Evolutionary conservation across 2,113 vertebrate species (phyloP).

Genomic region (Atrichornis clamosus): DNA sequence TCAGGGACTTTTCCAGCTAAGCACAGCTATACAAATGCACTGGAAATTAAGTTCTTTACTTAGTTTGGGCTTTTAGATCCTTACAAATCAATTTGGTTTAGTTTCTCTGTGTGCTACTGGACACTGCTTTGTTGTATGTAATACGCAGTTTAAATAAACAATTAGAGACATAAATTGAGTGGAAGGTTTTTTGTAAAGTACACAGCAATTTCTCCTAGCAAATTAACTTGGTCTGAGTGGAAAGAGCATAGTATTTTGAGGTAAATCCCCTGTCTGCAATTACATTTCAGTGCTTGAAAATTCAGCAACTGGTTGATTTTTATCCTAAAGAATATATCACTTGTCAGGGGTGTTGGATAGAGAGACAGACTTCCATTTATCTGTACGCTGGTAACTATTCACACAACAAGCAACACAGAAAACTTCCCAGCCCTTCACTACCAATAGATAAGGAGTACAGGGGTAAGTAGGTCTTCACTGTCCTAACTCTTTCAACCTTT

Average conservation of each 20-base stretch:
- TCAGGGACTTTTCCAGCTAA: background rate
- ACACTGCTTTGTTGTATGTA: background rate
- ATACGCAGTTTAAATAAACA: background rate
- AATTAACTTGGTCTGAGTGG: background rate
- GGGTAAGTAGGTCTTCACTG: background rate
- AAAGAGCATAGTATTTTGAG: background rate
- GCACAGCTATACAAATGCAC: background rate
- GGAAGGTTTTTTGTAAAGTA: background rate
- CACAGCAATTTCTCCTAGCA: conserved; percentile 1
- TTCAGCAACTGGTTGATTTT: background rate
- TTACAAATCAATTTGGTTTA: background rate
- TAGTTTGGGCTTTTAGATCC: background rate
- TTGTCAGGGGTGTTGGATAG: background rate
- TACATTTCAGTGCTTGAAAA: background rate
- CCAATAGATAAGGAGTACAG: rapidly evolving
- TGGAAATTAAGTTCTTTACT: background rate
- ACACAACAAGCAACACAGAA: background rate
- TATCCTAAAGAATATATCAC: background rate
- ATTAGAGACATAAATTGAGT: background rate
- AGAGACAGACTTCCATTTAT: background rate
- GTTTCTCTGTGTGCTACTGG: background rate
- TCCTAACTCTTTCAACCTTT: background rate
- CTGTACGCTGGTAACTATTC: background rate
- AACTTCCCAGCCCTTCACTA: background rate
- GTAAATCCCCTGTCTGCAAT: background rate